Conservation (phyloP, 2,113 vertebrate species). For the Myanophis thanlyinensis region DNA sequence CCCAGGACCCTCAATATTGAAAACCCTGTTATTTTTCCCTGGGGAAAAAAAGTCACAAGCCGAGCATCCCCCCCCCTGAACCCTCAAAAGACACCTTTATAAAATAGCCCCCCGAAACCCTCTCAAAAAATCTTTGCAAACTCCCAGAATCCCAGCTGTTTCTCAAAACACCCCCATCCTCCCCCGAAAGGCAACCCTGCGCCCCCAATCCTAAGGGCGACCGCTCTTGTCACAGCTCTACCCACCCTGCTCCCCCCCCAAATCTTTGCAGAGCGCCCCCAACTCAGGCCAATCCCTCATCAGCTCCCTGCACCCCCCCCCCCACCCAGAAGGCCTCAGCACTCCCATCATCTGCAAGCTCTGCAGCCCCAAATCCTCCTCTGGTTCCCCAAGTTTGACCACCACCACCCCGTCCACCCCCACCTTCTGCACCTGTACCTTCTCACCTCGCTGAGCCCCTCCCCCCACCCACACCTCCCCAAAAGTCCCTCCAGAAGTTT, state of each 20-base stretch:
- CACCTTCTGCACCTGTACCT: background rate
- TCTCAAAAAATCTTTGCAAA: background rate
- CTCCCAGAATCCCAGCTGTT: background rate
- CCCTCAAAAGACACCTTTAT: background rate
- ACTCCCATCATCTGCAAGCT: background rate
- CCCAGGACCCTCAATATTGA: background rate
- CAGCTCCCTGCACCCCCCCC: too few relatives aligned
- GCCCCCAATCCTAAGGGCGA: background rate
- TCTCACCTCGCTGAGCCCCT: background rate
- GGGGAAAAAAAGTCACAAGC: background rate
- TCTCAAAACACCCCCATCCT: background rate
- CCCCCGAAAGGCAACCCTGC: background rate
- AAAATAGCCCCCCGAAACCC: background rate
- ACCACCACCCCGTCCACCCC: background rate
- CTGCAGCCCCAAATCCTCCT: background rate
- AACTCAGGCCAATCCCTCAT: background rate
- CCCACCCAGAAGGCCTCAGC: background rate
- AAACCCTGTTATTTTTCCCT: background rate
- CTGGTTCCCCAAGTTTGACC: background rate
- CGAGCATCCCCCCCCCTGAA: background rate
- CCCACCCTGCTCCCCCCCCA: background rate
- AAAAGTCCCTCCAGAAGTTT: conserved; percentile 26
- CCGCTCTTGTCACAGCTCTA: background rate
- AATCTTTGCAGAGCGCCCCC: rapidly evolving
- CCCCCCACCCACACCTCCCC: background rate